phyloP scores from a whole-genome alignment of 2,888 invertebrate genomes.

The Xestia c-nigrum region DNA sequence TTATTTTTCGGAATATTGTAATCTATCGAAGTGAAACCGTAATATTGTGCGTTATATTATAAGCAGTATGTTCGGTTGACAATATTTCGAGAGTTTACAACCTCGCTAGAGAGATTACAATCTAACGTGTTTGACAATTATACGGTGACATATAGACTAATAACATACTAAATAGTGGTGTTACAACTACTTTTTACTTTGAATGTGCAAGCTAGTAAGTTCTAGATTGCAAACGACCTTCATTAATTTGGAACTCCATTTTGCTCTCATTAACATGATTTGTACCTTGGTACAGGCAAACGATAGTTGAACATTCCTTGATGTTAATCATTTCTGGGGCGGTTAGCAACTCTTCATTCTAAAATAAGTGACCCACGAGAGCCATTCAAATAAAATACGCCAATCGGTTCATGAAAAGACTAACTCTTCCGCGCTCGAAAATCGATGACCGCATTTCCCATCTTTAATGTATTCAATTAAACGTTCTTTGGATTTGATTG shows the following conservation, averaged over 20 bases:
- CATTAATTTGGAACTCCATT: background rate
- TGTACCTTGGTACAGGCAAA: background rate
- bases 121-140: too few species aligned
- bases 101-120: too few species aligned
- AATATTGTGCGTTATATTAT: too few species aligned
- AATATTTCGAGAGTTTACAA: too few species aligned
- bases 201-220: background rate
- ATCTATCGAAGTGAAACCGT: too few species aligned
- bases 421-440: background rate
- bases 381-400: background rate
- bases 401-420: background rate
- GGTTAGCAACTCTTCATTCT: background rate
- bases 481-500: background rate
- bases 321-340: background rate
- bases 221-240: background rate
- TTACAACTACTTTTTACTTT: background rate
- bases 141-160: too few species aligned
- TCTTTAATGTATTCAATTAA: slow-evolving; percentile 23
- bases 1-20: too few species aligned
- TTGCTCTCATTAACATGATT: slow-evolving; percentile 10
- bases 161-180: too few species aligned
- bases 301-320: background rate
- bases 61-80: too few species aligned
- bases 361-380: background rate
- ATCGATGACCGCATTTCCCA: background rate